Conservation (phyloP, 2,113 vertebrate species). For the Numenius arquata region DNA sequence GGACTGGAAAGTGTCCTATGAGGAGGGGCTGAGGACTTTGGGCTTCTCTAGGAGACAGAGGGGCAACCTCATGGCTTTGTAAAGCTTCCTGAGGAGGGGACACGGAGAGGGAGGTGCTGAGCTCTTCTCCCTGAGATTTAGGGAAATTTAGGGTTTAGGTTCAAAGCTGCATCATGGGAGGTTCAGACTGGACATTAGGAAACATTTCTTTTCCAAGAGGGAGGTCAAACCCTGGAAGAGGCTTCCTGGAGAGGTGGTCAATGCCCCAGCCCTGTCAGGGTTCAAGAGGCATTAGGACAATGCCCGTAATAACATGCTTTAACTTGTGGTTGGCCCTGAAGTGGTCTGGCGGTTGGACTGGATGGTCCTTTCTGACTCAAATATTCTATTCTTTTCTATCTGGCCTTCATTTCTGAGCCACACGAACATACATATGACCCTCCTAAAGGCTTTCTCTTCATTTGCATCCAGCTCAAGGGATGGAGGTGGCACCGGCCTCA, state of each 20-base stretch:
- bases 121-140: neutral
- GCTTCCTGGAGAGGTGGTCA: neutral
- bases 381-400: rapidly evolving
- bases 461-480: neutral
- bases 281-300: neutral
- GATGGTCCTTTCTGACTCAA: neutral
- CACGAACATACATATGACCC: rapidly evolving
- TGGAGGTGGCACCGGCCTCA: neutral
- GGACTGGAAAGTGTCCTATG: neutral
- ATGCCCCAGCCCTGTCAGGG: neutral
- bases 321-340: neutral
- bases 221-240: neutral
- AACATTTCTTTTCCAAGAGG: neutral
- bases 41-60: neutral
- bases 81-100: neutral
- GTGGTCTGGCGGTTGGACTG: neutral
- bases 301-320: neutral
- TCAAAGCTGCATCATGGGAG: neutral
- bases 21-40: neutral
- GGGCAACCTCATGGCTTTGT: rapidly evolving
- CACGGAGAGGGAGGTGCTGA: rapidly evolving
- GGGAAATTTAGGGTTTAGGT: neutral
- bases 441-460: neutral
- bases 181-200: neutral
- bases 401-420: neutral